Evolutionary conservation across 2,888 invertebrate species (phyloP).

Genomic region (Teleogryllus oceanicus): DNA sequence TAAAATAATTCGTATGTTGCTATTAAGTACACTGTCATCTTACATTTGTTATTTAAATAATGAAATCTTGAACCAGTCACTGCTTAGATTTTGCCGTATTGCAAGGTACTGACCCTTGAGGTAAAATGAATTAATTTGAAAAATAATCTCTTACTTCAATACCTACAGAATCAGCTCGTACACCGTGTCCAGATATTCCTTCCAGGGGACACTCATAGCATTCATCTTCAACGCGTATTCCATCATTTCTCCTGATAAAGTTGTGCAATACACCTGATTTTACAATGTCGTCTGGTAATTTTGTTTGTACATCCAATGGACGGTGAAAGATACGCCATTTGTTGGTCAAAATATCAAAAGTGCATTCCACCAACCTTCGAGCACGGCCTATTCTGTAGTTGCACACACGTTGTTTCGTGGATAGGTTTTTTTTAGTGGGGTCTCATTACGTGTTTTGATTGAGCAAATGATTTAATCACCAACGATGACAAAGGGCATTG

Average conservation of each 20-base stretch:
- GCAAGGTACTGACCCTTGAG: too few relatives aligned
- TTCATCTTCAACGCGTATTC: not conserved
- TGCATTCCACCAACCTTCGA: not conserved
- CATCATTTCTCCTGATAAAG: not conserved
- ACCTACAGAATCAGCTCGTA: too few relatives aligned
- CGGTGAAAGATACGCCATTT: not conserved
- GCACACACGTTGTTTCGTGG: slow-evolving; percentile 21
- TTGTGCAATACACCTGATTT: slow-evolving; percentile 23
- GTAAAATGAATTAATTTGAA: too few relatives aligned
- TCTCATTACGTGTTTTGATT: not conserved
- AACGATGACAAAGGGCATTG: not conserved
- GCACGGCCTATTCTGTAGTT: not conserved
- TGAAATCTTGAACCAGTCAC: too few relatives aligned
- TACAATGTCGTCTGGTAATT: slow-evolving; percentile 4
- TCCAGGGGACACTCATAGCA: too few relatives aligned
- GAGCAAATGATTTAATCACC: slow-evolving; percentile 23
- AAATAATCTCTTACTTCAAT: too few relatives aligned
- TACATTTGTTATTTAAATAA: too few relatives aligned
- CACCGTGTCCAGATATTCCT: too few relatives aligned
- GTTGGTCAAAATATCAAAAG: not conserved
- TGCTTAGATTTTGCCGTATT: too few relatives aligned
- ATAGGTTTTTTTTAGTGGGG: not conserved
- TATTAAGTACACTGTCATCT: too few relatives aligned
- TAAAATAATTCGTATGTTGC: too few relatives aligned
- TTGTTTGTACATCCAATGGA: not conserved